Base-by-base conservation (phyloP, 2,113 vertebrate species). In the Oceanodroma tethys region DNA sequence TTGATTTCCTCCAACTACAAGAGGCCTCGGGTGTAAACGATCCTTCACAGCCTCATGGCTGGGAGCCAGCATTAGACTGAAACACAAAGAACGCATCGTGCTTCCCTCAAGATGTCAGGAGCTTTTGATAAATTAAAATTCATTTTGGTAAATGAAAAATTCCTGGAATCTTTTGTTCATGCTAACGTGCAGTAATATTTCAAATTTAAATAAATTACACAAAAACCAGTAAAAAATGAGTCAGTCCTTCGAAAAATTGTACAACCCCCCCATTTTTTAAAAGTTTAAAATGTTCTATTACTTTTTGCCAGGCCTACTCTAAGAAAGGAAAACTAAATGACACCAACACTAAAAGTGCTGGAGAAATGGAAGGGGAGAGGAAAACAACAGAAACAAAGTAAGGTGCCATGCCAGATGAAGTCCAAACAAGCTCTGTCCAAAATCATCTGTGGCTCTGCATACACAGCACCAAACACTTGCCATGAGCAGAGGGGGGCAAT, bases 1-100 rank as follows among this genome's bases (percentile, higher is more conserved):
- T 93, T 96, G 93, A 97, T 97, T 95, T 90, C 78, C 78, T 87
- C 81, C 93, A 38, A 80, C 72, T 88, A 91, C 89, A 94, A 95
- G 91, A 96, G 89, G 96, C 94, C 86, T 95, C 11, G 87, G 95
- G 95, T 96, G 81, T 90, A 97, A 95, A 91, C 21, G 81, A 94
- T 97, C 95, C 88, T 65, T 95, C 93, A 65, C 40, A 89, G 94
- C 83, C 78, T 56, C 48, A 8, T 96, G 97, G 97, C 96, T 22
- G 7, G 74, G 45, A 91, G 97, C 96, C 96, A 97, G 93, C 73
- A 3, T 53, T 58, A 90, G 93, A 59, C 86, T 82, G 40, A 2
- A 82, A 42, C 84, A 95, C 95, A 95, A 92, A 93, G 93, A 80
- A 76, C 36, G 14, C 81, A 30, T 95, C 91, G n/a, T 92, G 92